Conservation (phyloP, 1,140 invertebrate genomes). For the Pygmarrhopalites habei region DNA sequence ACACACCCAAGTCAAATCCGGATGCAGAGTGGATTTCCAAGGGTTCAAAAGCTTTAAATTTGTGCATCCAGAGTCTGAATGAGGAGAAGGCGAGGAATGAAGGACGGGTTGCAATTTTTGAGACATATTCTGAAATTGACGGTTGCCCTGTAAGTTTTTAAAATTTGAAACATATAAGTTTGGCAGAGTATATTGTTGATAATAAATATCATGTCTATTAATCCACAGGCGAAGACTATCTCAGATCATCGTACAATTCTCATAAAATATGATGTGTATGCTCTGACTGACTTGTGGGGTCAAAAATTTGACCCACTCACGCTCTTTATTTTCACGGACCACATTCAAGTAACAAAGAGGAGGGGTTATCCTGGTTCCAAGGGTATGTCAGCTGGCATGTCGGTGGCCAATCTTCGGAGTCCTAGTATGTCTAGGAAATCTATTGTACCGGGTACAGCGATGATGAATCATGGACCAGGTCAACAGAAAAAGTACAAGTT, state of each 20-base stretch:
- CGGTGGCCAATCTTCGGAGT: constrained; percentile 35
- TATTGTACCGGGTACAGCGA: constrained; percentile 6
- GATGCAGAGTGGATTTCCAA: constrained; percentile 76
- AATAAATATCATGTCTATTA: too few species aligned
- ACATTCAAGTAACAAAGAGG: constrained; percentile 49
- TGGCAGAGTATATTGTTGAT: too few species aligned
- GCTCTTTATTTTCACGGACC: constrained; percentile 88
- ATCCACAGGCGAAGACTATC: constrained; percentile 75
- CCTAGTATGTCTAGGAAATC: constrained; percentile 32
- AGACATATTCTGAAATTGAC: constrained; percentile 96
- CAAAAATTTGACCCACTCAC: constrained; percentile 79
- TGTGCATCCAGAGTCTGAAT: constrained; percentile 93
- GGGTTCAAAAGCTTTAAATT: constrained; percentile 76
- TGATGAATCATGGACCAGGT: not conserved
- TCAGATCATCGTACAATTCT: constrained; percentile 86
- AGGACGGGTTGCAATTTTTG: constrained; percentile 88
- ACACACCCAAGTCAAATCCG: constrained; percentile 74
- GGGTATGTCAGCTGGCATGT: constrained; percentile 15
- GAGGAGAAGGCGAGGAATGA: constrained; percentile 95
- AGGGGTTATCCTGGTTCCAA: constrained; percentile 9
- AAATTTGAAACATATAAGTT: too few species aligned
- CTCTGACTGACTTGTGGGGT: constrained; percentile 75
- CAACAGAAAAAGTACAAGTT: constrained; percentile 62
- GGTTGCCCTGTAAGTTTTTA: constrained; percentile 75
- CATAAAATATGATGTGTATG: constrained; percentile 76